Conservation (phyloP, 1,140 invertebrate genomes). For the Bombus sylvicola region DNA sequence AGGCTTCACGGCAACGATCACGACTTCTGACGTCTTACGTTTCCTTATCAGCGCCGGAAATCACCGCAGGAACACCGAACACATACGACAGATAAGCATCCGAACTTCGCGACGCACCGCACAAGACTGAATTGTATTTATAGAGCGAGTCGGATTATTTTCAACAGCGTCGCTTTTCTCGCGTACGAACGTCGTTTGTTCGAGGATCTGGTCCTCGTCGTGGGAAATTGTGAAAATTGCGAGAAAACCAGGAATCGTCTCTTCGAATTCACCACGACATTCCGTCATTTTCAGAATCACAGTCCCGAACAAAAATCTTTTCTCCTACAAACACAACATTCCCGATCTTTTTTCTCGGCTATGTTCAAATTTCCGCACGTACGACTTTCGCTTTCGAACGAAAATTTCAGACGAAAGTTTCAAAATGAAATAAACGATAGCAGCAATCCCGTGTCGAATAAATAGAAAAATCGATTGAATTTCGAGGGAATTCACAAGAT, state of each 20-base stretch:
- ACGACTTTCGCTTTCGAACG: no score
- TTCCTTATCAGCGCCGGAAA: constrained; percentile 1
- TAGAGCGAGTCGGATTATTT: constrained; percentile 82
- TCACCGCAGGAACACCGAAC: background rate
- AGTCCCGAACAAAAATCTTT: no score
- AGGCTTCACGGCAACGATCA: background rate
- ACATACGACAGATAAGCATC: constrained; percentile 64
- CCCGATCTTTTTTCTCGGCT: no score
- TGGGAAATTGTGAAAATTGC: no score
- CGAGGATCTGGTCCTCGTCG: background rate
- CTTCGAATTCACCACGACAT: background rate
- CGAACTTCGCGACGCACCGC: constrained; percentile 80
- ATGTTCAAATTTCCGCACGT: no score
- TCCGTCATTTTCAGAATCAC: background rate
- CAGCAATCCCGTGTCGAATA: no score
- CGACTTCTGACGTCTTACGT: background rate
- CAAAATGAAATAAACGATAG: no score
- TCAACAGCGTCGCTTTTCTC: constrained; percentile 79
- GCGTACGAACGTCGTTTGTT: constrained; percentile 61
- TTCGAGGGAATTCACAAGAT: no score
- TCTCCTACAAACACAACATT: no score
- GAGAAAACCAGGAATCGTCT: background rate
- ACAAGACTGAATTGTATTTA: constrained; percentile 83
- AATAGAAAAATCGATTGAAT: no score
- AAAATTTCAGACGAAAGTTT: no score